Conservation (phyloP, 1,140 invertebrate genomes). For the Hycleus cichorii region DNA sequence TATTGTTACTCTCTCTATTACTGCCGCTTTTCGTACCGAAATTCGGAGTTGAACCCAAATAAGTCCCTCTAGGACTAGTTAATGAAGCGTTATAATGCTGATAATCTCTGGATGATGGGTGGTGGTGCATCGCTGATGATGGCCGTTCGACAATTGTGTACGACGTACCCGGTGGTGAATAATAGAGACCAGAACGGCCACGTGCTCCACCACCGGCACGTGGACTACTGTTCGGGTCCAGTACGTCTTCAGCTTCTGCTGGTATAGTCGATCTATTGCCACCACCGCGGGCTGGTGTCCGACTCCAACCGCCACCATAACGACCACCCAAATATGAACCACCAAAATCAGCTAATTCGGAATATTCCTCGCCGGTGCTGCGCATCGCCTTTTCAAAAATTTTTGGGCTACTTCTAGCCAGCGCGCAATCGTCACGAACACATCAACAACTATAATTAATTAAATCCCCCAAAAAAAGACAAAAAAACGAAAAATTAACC, state of each 20-base stretch:
- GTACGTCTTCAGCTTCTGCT: constrained; percentile 42
- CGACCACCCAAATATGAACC: constrained; percentile 41
- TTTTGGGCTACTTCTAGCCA: constrained; percentile 24
- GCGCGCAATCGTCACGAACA: constrained; percentile 36
- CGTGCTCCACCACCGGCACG: constrained; percentile 31
- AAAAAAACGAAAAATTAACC: not conserved
- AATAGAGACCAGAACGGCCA: constrained; percentile 54
- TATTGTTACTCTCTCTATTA: constrained; percentile 42
- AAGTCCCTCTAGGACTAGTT: constrained; percentile 46
- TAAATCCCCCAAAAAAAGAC: not conserved
- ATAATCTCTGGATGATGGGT: constrained; percentile 44
- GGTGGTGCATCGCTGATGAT: constrained; percentile 63
- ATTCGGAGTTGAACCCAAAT: constrained; percentile 54
- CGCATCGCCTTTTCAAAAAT: constrained; percentile 35
- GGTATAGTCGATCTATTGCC: constrained; percentile 35
- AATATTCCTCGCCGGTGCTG: constrained; percentile 50
- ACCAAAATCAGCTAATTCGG: constrained; percentile 45
- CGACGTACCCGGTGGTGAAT: constrained; percentile 65
- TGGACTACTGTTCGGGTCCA: constrained; percentile 38
- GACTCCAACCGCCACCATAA: constrained; percentile 43
- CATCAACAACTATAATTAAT: constrained; percentile 21
- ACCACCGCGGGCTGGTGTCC: constrained; percentile 33
- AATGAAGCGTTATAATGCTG: constrained; percentile 48
- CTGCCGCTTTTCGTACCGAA: constrained; percentile 22
- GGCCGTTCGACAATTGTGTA: constrained; percentile 79